Conservation (phyloP, 2,113 vertebrate genomes). For the Cyanocitta stelleri region DNA sequence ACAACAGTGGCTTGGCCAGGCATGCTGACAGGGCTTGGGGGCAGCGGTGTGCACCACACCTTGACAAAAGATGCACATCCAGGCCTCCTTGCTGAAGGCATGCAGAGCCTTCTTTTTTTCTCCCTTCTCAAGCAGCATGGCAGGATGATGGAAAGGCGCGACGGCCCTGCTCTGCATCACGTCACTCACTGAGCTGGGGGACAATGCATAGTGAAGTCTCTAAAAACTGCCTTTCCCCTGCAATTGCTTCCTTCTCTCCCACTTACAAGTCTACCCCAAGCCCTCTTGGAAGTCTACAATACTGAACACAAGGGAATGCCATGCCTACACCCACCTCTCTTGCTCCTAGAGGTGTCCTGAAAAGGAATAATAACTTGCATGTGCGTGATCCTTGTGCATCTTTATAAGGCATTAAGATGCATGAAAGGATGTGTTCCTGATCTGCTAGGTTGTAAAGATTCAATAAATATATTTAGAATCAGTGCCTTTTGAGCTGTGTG, state of each 20-base stretch:
- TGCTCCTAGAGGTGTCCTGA: background rate
- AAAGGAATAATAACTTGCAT: background rate
- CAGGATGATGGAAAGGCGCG: background rate
- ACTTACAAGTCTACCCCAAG: accelerated
- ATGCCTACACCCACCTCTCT: background rate
- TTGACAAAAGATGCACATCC: background rate
- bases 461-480: background rate
- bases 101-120: background rate
- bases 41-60: background rate
- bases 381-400: background rate
- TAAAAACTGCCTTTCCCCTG: background rate
- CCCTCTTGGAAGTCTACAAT: background rate
- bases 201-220: background rate
- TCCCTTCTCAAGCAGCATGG: background rate
- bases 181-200: background rate
- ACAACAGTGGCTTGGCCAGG: background rate
- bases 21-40: background rate
- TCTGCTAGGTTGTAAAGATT: background rate
- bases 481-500: background rate
- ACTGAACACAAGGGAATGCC: background rate
- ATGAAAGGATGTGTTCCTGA: background rate
- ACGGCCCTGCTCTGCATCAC: background rate
- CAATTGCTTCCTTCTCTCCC: background rate
- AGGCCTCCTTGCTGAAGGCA: background rate
- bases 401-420: background rate